Conservation (phyloP, 2,888 invertebrate genomes). For the Parthenolecanium corni region DNA sequence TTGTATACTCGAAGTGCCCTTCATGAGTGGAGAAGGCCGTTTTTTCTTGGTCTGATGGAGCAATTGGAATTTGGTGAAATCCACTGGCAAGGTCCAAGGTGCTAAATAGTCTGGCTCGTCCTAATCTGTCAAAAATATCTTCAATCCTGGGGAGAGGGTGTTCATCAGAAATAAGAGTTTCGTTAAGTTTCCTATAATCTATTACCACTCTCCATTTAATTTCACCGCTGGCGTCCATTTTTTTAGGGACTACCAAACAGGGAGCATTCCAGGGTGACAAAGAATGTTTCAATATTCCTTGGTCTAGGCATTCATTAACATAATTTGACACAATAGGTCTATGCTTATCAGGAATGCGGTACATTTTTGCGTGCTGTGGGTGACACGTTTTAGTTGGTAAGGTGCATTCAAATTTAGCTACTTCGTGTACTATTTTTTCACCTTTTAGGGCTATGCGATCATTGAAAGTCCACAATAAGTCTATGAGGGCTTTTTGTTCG, state of each 20-base stretch:
- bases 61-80: conserved; percentile 34
- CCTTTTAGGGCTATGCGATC: background rate
- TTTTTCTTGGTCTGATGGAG: background rate
- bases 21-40: conserved; percentile 7
- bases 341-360: background rate
- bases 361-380: background rate
- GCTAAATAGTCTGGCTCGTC: conserved; percentile 33
- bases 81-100: conserved; percentile 35
- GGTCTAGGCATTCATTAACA: background rate
- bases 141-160: conserved; percentile 33
- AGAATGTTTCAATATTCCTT: background rate
- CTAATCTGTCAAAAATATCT: conserved; percentile 34
- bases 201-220: conserved; percentile 36
- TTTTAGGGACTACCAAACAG: conserved; percentile 37
- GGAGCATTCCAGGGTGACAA: conserved; percentile 31
- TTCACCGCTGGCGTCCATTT: conserved; percentile 35
- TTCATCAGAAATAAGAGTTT: background rate
- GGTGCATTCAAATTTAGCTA: background rate
- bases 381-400: background rate
- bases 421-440: background rate
- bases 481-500: background rate
- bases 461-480: background rate
- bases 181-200: conserved; percentile 35
- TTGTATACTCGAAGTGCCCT: conserved; percentile 35
- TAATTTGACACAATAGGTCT: background rate